These are phyloP conservation scores for Poecilus cupreus DNA, from an alignment of 2,888 invertebrate species.

Conservation along the genomic window DNA sequence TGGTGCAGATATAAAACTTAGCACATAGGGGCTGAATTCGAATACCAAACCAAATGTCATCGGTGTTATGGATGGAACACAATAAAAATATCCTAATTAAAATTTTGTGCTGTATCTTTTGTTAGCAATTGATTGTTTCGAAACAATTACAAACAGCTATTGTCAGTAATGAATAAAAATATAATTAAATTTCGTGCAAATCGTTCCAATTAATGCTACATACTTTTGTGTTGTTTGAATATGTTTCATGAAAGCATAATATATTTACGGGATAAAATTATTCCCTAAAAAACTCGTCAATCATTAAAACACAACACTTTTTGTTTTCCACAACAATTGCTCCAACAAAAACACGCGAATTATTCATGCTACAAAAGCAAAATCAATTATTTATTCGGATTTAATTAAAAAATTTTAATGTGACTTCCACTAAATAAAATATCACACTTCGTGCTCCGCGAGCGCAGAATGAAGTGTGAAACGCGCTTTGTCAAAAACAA, in stretches of 20 bases:
- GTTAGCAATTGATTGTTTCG: background rate
- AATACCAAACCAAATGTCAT: background rate
- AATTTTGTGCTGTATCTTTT: background rate
- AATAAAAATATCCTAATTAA: constrained; percentile 3
- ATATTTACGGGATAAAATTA: background rate
- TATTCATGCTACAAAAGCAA: background rate
- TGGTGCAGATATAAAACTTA: background rate
- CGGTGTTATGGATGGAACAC: background rate
- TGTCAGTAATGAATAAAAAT: background rate
- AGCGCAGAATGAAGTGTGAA: constrained; percentile 13
- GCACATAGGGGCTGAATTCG: background rate
- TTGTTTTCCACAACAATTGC: constrained; percentile 12
- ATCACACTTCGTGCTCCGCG: background rate
- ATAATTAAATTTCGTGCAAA: constrained; percentile 1
- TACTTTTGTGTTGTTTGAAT: background rate
- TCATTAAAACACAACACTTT: background rate
- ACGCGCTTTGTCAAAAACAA: constrained; percentile 3
- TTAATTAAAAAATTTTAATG: constrained; percentile 26
- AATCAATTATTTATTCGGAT: constrained; percentile 27
- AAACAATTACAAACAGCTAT: background rate
- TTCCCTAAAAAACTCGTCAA: background rate
- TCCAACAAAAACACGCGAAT: background rate
- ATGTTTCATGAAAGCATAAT: background rate
- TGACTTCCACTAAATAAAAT: constrained; percentile 28
- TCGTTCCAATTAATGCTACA: constrained; percentile 18